Evolutionary conservation across 2,888 invertebrate species (phyloP).

Genomic region (Axea sp.): DNA sequence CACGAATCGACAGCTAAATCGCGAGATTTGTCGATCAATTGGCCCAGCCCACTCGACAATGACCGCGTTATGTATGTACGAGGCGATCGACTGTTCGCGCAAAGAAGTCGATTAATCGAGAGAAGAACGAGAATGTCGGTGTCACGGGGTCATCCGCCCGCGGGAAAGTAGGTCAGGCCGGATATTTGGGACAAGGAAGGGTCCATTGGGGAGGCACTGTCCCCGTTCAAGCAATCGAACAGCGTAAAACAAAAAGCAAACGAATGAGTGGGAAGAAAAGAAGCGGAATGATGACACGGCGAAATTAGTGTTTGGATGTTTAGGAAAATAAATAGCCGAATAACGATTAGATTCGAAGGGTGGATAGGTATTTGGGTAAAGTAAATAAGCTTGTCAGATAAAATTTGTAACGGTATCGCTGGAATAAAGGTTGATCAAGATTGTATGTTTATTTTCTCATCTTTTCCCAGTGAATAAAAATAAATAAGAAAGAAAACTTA

Average conservation of each 20-base stretch:
- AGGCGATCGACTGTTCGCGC: conserved; percentile 58
- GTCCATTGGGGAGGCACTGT: conserved; percentile 66
- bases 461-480: too few relatives aligned
- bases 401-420: too few relatives aligned
- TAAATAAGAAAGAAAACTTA: too few relatives aligned
- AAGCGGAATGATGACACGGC: conserved; percentile 14
- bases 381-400: too few relatives aligned
- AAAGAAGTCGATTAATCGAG: conserved; percentile 64
- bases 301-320: neutral
- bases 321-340: too few relatives aligned
- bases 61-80: conserved; percentile 57
- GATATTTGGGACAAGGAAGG: conserved; percentile 72
- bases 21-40: conserved; percentile 17
- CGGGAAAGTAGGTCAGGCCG: conserved; percentile 74
- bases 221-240: conserved; percentile 56
- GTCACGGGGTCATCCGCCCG: conserved; percentile 74
- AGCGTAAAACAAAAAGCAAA: conserved; percentile 48
- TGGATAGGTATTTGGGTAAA: too few relatives aligned
- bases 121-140: conserved; percentile 67
- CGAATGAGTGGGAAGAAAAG: conserved; percentile 17
- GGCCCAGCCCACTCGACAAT: conserved; percentile 64
- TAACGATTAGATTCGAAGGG: too few relatives aligned
- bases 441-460: too few relatives aligned
- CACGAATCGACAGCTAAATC: conserved; percentile 10
- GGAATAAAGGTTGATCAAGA: too few relatives aligned